A percentile compares a stretch with the other conserved stretches of the same genome.
These are phyloP conservation scores for Eupithecia abbreviata DNA, from an alignment of 2,888 invertebrate species.

Conservation along the genomic window DNA sequence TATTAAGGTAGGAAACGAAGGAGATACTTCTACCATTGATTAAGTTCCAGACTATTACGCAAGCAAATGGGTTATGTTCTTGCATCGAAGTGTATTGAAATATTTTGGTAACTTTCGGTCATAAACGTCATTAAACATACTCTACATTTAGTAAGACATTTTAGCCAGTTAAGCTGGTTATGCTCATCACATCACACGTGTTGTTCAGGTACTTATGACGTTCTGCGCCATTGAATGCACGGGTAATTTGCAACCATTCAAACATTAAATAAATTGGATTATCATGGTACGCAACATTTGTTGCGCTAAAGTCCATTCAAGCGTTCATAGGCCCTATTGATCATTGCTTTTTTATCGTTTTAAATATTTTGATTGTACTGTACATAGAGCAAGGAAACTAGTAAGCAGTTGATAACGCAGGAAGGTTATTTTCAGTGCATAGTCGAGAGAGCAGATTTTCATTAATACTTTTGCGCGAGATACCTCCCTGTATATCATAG, in stretches of 20 bases:
- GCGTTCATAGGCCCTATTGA: background rate
- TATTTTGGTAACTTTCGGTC: background rate
- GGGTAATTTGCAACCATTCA: slow-evolving; percentile 58
- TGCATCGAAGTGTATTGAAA: background rate
- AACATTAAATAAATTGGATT: slow-evolving; percentile 53
- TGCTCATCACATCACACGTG: background rate
- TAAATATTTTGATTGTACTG: background rate
- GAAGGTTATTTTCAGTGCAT: too few species aligned
- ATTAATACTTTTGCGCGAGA: background rate
- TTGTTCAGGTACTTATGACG: slow-evolving; percentile 20
- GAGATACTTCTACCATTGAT: background rate
- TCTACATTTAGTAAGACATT: background rate
- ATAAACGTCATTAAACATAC: background rate
- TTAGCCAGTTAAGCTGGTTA: background rate
- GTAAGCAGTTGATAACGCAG: too few species aligned
- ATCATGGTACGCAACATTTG: slow-evolving; percentile 37
- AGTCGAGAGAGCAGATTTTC: too few species aligned
- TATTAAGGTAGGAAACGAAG: background rate
- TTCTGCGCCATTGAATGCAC: slow-evolving; percentile 44
- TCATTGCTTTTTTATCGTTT: background rate
- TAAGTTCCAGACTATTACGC: background rate
- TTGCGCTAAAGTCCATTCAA: slow-evolving; percentile 12
- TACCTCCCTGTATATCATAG: background rate
- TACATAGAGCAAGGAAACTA: background rate
- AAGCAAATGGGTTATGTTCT: background rate